Conservation (phyloP, 2,113 vertebrate genomes). For the Ciconia stormi region DNA sequence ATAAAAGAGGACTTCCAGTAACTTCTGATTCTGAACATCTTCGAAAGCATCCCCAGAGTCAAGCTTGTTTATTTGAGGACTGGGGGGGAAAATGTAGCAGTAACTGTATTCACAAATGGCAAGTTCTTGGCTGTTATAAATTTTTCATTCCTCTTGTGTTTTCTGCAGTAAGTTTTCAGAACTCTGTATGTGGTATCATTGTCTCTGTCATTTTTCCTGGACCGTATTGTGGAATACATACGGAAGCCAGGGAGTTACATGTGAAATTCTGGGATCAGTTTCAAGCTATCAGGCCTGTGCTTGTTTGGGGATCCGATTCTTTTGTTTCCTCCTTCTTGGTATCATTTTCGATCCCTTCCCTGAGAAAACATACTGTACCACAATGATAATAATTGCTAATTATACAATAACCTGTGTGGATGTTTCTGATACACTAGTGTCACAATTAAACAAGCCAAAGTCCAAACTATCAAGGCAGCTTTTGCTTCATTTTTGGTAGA, state of each 20-base stretch:
- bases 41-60: background rate
- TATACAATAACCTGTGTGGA: background rate
- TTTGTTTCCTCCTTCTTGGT: background rate
- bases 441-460: background rate
- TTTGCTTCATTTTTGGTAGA: background rate
- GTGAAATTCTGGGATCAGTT: background rate
- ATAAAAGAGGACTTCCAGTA: background rate
- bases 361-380: background rate
- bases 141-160: background rate
- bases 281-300: background rate
- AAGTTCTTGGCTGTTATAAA: background rate
- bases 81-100: background rate
- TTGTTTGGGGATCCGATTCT: background rate
- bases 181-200: background rate
- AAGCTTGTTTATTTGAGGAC: conserved; percentile 5
- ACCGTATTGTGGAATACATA: background rate
- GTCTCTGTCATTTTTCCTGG: background rate
- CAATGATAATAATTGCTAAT: background rate
- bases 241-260: background rate
- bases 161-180: background rate
- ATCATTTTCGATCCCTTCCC: background rate
- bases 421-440: background rate
- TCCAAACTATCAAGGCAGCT: background rate
- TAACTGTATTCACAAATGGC: background rate
- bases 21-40: background rate